Conservation (phyloP, 53 echinoderm and acorn worm genomes). For the Holothuria leucospilota region DNA sequence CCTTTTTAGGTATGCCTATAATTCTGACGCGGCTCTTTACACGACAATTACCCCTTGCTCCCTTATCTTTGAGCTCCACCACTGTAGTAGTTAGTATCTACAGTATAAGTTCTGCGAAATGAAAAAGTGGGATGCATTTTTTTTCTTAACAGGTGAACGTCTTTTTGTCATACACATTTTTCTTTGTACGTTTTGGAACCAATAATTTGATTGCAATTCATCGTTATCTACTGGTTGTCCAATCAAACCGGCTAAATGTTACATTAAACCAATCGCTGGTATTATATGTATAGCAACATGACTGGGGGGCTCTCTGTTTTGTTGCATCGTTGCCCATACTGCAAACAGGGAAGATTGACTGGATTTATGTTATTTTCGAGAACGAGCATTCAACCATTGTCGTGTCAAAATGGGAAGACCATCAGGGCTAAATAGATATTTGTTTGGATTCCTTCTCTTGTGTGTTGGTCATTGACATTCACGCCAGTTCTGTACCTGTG, state of each 20-base stretch:
- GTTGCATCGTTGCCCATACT: slow-evolving; percentile 8
- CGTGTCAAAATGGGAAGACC: not conserved
- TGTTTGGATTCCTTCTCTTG: not conserved
- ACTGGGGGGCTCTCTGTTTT: not conserved
- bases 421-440: not conserved
- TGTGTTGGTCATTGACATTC: not conserved
- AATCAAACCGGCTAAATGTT: slow-evolving; percentile 29
- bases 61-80: too few relatives aligned
- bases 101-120: too few relatives aligned
- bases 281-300: slow-evolving; percentile 16
- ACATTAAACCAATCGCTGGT: not conserved
- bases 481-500: not conserved
- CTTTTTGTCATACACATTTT: not conserved
- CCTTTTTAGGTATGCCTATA: too few relatives aligned
- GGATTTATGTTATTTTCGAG: not conserved
- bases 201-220: slow-evolving; percentile 15
- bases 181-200: slow-evolving; percentile 27
- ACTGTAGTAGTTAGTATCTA: too few relatives aligned
- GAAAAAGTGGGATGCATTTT: too few relatives aligned
- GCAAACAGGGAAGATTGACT: not conserved
- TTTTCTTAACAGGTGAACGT: slow-evolving; percentile 7
- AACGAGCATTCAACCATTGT: not conserved
- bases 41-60: too few relatives aligned
- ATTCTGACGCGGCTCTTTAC: too few relatives aligned
- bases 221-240: slow-evolving; percentile 44